Percentiles rank a stretch among this genome's conserved stretches.
Conservation (phyloP, 2,113 vertebrate genomes). For the Siniperca chuatsi region DNA sequence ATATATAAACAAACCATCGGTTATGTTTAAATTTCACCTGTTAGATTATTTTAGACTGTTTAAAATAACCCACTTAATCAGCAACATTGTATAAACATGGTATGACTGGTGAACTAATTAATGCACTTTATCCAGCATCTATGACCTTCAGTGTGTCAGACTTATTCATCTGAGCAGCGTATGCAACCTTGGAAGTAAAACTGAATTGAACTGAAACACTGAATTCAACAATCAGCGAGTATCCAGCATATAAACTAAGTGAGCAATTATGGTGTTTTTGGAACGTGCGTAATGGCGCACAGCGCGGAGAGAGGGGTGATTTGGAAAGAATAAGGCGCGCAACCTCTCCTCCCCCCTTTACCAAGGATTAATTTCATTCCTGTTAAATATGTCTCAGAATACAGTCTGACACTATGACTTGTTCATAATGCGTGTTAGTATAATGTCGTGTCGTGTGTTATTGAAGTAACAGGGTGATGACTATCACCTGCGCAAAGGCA, state of each 20-base stretch:
- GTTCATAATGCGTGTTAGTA: slow-evolving; percentile 67
- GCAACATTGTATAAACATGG: slow-evolving; percentile 18
- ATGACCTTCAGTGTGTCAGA: neutral
- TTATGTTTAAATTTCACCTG: slow-evolving; percentile 34
- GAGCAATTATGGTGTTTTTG: slow-evolving; percentile 74
- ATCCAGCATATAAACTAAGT: slow-evolving; percentile 61
- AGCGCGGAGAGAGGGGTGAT: slow-evolving; percentile 45
- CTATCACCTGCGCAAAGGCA: slow-evolving; percentile 76
- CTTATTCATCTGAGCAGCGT: slow-evolving; percentile 44
- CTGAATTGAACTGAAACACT: slow-evolving; percentile 43
- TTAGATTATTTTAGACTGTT: slow-evolving; percentile 21
- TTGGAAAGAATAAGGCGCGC: slow-evolving; percentile 65
- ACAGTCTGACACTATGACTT: slow-evolving; percentile 71
- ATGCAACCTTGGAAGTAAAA: slow-evolving; percentile 44
- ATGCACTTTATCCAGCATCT: slow-evolving; percentile 16
- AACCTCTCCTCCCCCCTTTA: neutral
- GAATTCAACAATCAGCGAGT: slow-evolving; percentile 51
- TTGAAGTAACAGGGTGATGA: slow-evolving; percentile 74
- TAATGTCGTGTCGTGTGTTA: slow-evolving; percentile 75
- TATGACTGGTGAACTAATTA: neutral
- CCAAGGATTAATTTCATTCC: slow-evolving; percentile 61
- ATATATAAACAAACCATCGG: slow-evolving; percentile 18
- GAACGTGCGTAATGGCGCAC: slow-evolving; percentile 78
- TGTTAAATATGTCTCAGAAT: slow-evolving; percentile 74
- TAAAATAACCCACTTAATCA: slow-evolving; percentile 17